Percentiles rank a stretch among this genome's conserved stretches.
These are phyloP conservation scores for Glaucomys volans DNA, from an alignment of 2,113 vertebrate genomes.

Conservation along the genomic window DNA sequence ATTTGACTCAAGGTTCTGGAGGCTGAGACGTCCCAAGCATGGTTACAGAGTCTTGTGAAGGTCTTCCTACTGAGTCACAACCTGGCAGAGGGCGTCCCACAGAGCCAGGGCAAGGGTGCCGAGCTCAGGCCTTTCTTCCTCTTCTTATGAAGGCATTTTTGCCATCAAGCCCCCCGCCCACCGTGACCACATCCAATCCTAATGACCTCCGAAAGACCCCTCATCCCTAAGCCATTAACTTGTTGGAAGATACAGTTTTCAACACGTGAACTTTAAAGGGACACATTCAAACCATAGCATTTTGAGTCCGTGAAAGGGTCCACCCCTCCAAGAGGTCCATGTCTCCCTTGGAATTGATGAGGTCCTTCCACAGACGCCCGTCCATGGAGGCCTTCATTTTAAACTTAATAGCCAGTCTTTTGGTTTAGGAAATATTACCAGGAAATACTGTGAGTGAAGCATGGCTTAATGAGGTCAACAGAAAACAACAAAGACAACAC, in stretches of 20 bases:
- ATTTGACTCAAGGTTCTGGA: no score
- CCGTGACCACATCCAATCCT: neutral
- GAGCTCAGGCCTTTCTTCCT: neutral
- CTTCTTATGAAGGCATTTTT: neutral
- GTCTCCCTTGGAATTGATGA: neutral
- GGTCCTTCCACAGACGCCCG: neutral
- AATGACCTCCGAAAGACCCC: neutral
- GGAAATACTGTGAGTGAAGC: neutral
- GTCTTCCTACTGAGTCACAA: neutral
- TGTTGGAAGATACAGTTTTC: no score
- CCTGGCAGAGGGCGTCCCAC: no score
- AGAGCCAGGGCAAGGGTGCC: neutral
- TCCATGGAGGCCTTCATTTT: neutral
- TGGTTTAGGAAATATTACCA: neutral
- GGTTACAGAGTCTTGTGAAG: neutral
- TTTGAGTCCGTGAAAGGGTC: neutral
- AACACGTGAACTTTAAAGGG: neutral
- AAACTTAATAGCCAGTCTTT: neutral
- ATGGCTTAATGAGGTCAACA: rapidly evolving
- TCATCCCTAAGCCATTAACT: neutral
- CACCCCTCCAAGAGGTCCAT: rapidly evolving
- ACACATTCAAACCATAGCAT: neutral
- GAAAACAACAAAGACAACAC: neutral
- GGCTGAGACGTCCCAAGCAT: neutral
- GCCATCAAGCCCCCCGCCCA: no score